Evolutionary conservation across 2,888 invertebrate genomes (phyloP).

Genomic region (Luffia ferchaultella): DNA sequence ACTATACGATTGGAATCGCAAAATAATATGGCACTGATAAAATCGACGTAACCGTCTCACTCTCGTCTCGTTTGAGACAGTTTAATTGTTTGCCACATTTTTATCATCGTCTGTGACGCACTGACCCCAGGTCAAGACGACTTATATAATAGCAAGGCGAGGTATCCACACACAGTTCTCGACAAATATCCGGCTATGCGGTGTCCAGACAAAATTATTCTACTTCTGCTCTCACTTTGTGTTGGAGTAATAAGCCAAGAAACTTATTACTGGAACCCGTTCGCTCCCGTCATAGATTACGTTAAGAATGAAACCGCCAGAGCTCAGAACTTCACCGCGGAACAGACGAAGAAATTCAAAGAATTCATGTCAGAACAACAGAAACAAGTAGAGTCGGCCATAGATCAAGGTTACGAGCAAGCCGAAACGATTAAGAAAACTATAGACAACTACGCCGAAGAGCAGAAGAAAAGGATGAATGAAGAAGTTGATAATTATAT

Average conservation of each 20-base stretch:
- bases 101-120: neutral
- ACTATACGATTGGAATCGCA: too few species aligned
- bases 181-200: neutral
- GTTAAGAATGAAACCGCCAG: conserved; percentile 2
- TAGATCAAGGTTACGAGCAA: conserved; percentile 24
- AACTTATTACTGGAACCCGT: conserved; percentile 3
- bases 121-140: neutral
- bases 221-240: neutral
- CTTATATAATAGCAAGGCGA: neutral
- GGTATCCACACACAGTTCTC: neutral
- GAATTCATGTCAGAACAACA: conserved; percentile 26
- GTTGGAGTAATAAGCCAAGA: neutral
- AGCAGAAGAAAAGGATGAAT: conserved; percentile 31
- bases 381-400: conserved; percentile 19
- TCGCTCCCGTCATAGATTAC: neutral
- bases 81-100: neutral
- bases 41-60: too few species aligned
- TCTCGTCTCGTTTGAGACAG: too few species aligned
- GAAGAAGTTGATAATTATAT: conserved; percentile 33
- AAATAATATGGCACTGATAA: too few species aligned
- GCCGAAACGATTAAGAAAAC: conserved; percentile 28
- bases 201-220: neutral
- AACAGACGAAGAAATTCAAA: conserved; percentile 23
- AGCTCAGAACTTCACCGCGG: conserved; percentile 15
- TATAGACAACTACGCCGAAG: conserved; percentile 33